A percentile compares a stretch with the other conserved stretches of the same genome.
phyloP scores from a whole-genome alignment of 2,888 invertebrate species.

The Agapostemon virescens region DNA sequence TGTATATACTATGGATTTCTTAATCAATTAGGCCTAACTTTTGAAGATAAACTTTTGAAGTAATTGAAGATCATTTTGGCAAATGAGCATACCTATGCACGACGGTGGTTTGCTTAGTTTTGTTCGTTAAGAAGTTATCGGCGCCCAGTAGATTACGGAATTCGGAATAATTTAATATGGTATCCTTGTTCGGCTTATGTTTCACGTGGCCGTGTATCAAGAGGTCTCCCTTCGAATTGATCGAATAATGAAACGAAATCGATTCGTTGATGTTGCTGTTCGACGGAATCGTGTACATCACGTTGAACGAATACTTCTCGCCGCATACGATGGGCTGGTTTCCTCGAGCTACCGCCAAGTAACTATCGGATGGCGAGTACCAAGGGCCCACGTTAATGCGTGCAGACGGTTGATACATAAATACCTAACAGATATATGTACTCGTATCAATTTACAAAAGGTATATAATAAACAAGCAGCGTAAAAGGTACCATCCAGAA shows the following conservation, averaged over 20 bases:
- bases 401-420: conserved; percentile 78
- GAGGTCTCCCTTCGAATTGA: conserved; percentile 77
- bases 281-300: conserved; percentile 76
- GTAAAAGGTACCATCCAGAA: no score
- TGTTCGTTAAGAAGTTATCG: conserved; percentile 69
- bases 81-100: conserved; percentile 69
- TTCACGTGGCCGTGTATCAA: conserved; percentile 77
- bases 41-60: no score
- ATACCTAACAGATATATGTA: conserved; percentile 66
- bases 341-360: conserved; percentile 74
- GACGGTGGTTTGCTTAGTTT: conserved; percentile 68
- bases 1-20: background rate
- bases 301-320: conserved; percentile 78
- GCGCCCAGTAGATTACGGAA: conserved; percentile 75
- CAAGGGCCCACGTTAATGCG: conserved; percentile 77
- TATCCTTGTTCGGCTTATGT: conserved; percentile 76
- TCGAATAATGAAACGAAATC: conserved; percentile 76
- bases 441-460: background rate
- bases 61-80: background rate
- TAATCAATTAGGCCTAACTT: background rate
- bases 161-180: conserved; percentile 75
- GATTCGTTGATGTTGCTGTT: conserved; percentile 66
- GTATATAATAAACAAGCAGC: background rate
- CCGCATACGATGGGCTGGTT: conserved; percentile 77
- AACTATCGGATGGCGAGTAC: conserved; percentile 78